Conservation (phyloP, 2,113 vertebrate species). For the Cheilinus undulatus region DNA sequence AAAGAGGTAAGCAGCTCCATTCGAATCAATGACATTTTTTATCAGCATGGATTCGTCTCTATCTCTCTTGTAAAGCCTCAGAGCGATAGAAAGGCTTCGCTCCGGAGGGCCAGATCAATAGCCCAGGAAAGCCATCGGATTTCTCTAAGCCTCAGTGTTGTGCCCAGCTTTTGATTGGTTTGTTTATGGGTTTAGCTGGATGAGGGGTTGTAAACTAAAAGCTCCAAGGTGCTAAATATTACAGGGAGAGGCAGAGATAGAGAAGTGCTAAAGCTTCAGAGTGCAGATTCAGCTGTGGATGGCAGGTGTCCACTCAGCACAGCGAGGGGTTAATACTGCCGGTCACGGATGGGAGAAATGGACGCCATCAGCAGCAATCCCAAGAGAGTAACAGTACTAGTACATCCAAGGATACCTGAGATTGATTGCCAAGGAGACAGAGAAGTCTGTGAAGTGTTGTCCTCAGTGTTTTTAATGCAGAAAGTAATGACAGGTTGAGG, state of each 20-base stretch:
- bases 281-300: conserved; percentile 61
- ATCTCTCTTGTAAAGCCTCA: conserved; percentile 51
- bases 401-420: conserved; percentile 28
- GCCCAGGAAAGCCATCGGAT: conserved; percentile 66
- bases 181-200: conserved; percentile 69
- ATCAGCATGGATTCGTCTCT: conserved; percentile 26
- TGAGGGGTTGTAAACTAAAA: conserved; percentile 64
- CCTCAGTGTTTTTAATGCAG: no score
- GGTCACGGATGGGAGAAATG: conserved; percentile 21
- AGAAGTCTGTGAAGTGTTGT: not conserved
- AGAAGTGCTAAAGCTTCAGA: conserved; percentile 55
- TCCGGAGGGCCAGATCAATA: conserved; percentile 70
- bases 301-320: conserved; percentile 68
- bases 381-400: conserved; percentile 6
- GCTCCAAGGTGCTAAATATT: conserved; percentile 69
- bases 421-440: conserved; percentile 19
- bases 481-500: no score
- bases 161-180: conserved; percentile 68
- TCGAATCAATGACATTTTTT: conserved; percentile 57
- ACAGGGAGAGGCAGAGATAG: conserved; percentile 53
- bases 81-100: conserved; percentile 51
- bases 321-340: conserved; percentile 15
- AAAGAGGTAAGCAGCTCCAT: conserved; percentile 37
- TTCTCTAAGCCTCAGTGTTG: conserved; percentile 62
- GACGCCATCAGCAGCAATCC: conserved; percentile 31